phyloP scores from a whole-genome alignment of 1,140 invertebrate species.

The Globodera rostochiensis region DNA sequence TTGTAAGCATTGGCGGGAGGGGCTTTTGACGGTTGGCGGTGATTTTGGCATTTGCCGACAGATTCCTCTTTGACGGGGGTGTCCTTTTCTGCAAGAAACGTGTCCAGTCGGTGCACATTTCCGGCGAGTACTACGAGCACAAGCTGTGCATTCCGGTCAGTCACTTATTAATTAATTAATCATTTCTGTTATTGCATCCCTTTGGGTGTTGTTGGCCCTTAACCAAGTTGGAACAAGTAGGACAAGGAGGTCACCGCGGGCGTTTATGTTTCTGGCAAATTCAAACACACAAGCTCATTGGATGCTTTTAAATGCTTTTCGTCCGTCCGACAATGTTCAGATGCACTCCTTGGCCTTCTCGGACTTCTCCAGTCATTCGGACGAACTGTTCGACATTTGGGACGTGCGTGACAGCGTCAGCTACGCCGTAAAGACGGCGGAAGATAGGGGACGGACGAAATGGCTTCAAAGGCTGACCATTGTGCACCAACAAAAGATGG shows the following conservation, averaged over 20 bases:
- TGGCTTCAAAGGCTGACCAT: conserved; percentile 57
- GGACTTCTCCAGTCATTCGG: conserved; percentile 48
- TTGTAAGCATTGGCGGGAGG: neutral
- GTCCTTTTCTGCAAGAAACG: conserved; percentile 64
- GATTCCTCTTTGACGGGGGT: conserved; percentile 64
- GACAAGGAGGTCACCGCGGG: too few relatives aligned
- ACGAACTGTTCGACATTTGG: conserved; percentile 60
- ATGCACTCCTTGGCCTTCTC: conserved; percentile 52
- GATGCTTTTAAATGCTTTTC: neutral
- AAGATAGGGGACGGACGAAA: conserved; percentile 53
- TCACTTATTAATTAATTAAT: neutral
- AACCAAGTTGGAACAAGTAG: too few relatives aligned
- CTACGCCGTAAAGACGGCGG: conserved; percentile 52
- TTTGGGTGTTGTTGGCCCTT: neutral
- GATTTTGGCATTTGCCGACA: neutral
- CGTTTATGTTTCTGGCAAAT: too few relatives aligned
- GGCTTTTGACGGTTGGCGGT: neutral
- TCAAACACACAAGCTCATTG: conserved; percentile 14
- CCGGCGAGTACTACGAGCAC: conserved; percentile 63
- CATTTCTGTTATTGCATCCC: too few relatives aligned
- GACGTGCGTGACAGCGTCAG: conserved; percentile 54
- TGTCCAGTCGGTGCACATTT: conserved; percentile 42
- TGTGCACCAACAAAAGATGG: conserved; percentile 35
- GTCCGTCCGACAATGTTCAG: conserved; percentile 33
- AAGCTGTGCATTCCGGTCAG: conserved; percentile 59